Base-by-base conservation (phyloP, 30 jellyfish, hydroid and myxozoan species). In the Turritopsis dohrnii region DNA sequence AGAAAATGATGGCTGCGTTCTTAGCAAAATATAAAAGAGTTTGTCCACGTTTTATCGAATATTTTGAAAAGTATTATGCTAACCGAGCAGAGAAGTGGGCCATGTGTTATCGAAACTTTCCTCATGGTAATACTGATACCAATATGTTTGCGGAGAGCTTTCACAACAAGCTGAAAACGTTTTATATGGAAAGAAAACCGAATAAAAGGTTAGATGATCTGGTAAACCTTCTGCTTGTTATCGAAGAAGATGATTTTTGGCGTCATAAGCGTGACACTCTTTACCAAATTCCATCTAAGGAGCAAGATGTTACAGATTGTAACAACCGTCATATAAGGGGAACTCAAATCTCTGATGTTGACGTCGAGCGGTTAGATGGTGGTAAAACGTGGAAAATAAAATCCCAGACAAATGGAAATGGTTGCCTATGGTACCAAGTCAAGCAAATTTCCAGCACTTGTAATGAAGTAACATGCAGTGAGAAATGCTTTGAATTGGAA, bases 151-250 rank as follows among this genome's bases (percentile, higher is more conserved):
- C 54, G 27, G 66, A 81, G 83, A 27, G 66, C 9, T 81, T 81
- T 81, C 88, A 81, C 88, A 54, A 81, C 88, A 81, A 54, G 41
- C 69, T 81, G 29, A 81, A 81, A 71, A 81, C 88, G 27, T 81
- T 53, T 25, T 81, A 81, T 60, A 53, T 81, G 88, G 60, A 41
- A 5, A 5, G 60, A 41, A 41, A n/a, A n/a, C n/a, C n/a, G n/a
- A n/a, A n/a, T n/a, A n/a, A n/a, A n/a, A 41, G 60, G 60, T 16
- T 77, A 1, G 21, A 77, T 19, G 85, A 77, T 26, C 22, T 77
- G 80, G 29, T 77, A 16, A 77, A 77, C 19, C 28, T 77, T 1
- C 21, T 30, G 13, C 60, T 26, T 23, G 7, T 1, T 3, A 17
- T 77, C 13, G 85, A 77, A 8, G 81, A 25, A 77, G 85, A 77